These are phyloP conservation scores for Eupithecia insigniata DNA, from an alignment of 2,888 invertebrate species.

Conservation along the genomic window DNA sequence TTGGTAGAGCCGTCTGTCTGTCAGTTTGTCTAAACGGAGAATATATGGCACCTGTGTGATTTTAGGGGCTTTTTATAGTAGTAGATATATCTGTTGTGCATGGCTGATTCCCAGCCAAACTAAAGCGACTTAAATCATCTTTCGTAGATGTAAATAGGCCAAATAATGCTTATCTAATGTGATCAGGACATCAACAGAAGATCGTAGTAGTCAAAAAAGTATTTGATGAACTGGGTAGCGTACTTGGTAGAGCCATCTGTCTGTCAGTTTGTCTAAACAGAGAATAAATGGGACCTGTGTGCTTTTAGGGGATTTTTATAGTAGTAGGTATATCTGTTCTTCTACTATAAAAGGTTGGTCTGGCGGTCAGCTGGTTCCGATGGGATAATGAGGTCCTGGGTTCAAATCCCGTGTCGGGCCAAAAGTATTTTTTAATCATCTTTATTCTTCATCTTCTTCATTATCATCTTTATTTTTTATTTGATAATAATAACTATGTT, in stretches of 20 bases:
- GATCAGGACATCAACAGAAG: not conserved
- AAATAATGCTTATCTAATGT: not conserved
- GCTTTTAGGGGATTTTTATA: not conserved
- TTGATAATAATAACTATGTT: no score
- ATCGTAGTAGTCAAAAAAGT: not conserved
- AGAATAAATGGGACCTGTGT: slow-evolving; percentile 2
- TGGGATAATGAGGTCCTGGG: no score
- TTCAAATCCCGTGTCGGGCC: no score
- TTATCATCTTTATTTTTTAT: no score
- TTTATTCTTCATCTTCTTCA: no score
- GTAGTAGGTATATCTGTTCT: slow-evolving; percentile 3
- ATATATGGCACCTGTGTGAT: slow-evolving; percentile 7
- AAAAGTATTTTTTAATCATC: no score
- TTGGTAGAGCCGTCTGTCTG: slow-evolving; percentile 53
- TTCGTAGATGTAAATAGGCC: not conserved
- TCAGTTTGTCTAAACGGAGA: slow-evolving; percentile 21
- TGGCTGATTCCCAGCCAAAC: not conserved
- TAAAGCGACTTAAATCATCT: no score
- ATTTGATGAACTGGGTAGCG: slow-evolving; percentile 57
- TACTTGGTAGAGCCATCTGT: slow-evolving; percentile 52
- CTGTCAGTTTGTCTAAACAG: slow-evolving; percentile 25
- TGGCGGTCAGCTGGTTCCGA: no score
- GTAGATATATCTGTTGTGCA: not conserved
- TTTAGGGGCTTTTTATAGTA: not conserved
- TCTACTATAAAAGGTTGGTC: no score